phyloP scores from a whole-genome alignment of 2,888 invertebrate genomes.

The Tuberolachnus salignus region DNA sequence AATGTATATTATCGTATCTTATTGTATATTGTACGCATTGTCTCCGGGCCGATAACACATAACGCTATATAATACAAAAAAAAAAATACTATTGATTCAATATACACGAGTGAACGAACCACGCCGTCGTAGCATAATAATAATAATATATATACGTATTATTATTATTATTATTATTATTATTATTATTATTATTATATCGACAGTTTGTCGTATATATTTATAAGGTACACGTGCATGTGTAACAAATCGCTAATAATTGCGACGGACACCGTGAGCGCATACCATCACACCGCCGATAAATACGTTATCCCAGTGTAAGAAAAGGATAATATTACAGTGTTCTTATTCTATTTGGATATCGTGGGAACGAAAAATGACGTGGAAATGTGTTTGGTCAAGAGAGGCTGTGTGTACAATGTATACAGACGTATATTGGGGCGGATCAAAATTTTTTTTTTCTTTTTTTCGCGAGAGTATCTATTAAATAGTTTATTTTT shows the following conservation, averaged over 20 bases:
- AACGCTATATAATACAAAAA: neutral
- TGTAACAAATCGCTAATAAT: constrained; percentile 56
- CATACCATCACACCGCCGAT: constrained; percentile 38
- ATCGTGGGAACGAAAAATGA: constrained; percentile 24
- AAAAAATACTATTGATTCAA: neutral
- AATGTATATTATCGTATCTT: neutral
- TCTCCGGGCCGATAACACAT: neutral
- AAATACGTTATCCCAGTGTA: neutral
- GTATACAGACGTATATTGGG: no score
- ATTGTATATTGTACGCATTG: no score
- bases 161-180: neutral
- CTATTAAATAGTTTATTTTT: no score
- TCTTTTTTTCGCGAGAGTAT: no score
- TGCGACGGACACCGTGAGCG: constrained; percentile 17
- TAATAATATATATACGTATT: neutral
- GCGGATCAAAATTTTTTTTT: no score
- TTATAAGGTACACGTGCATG: constrained; percentile 5
- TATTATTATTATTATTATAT: constrained; percentile 1
- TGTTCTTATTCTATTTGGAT: neutral
- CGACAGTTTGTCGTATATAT: neutral
- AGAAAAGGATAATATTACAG: constrained; percentile 19
- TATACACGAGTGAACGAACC: constrained; percentile 15
- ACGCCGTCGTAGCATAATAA: no score
- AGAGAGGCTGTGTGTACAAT: no score
- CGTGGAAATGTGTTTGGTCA: neutral